phyloP scores from a whole-genome alignment of 2,888 invertebrate genomes.

The Papilio protenor region DNA sequence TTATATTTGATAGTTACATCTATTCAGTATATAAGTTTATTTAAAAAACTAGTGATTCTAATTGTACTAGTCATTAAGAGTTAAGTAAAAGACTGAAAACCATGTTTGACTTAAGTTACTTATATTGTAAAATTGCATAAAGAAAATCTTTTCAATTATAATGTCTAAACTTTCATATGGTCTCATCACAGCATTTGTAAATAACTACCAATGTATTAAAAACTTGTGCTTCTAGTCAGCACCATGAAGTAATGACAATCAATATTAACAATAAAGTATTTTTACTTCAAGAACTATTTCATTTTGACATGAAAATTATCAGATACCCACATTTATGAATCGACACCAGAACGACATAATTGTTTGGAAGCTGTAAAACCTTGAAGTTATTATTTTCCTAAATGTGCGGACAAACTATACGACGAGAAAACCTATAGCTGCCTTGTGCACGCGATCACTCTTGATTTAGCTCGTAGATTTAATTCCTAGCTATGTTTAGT shows the following conservation, averaged over 20 bases:
- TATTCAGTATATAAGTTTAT: neutral
- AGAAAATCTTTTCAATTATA: neutral
- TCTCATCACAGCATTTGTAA: neutral
- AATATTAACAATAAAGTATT: neutral
- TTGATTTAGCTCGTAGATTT: neutral
- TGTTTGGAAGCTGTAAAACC: too few species aligned
- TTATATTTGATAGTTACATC: too few species aligned
- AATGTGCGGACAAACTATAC: neutral
- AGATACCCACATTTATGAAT: neutral
- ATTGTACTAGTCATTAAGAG: conserved; percentile 9
- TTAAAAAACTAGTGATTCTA: neutral
- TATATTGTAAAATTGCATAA: neutral
- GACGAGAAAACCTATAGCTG: too few species aligned
- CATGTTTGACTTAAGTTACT: neutral
- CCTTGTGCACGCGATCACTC: too few species aligned
- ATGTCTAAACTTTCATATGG: neutral
- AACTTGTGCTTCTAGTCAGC: neutral
- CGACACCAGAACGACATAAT: neutral
- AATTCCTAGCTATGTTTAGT: neutral
- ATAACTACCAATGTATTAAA: neutral
- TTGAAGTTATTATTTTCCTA: neutral
- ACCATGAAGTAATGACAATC: neutral
- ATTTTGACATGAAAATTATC: neutral
- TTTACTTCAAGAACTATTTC: neutral
- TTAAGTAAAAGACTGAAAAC: conserved; percentile 4